Percentiles rank a stretch among this genome's conserved stretches.
Conservation (phyloP, 1,140 invertebrate genomes). For the Lordiphosa stackelbergi region DNA sequence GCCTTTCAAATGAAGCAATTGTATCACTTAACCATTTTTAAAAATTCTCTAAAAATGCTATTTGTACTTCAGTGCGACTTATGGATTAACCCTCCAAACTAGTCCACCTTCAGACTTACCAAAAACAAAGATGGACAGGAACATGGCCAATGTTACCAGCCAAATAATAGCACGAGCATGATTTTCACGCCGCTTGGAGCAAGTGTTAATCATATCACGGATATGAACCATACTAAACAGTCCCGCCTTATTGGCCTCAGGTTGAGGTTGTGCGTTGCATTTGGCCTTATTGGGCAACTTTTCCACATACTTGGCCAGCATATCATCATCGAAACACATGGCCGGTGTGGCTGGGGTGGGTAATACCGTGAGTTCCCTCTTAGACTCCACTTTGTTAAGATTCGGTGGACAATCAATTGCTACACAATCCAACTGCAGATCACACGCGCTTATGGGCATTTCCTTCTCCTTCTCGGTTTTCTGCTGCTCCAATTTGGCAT, state of each 20-base stretch:
- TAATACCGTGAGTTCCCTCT: constrained; percentile 13
- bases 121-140: constrained; percentile 79
- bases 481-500: constrained; percentile 20
- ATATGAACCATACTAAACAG: constrained; percentile 80
- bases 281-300: constrained; percentile 45
- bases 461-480: constrained; percentile 15
- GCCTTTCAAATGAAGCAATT: too few relatives aligned
- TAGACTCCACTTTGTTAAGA: constrained; percentile 16
- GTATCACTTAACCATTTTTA: too few relatives aligned
- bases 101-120: constrained; percentile 43
- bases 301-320: constrained; percentile 61
- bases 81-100: too few relatives aligned
- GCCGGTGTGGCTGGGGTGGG: constrained; percentile 53
- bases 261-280: constrained; percentile 10
- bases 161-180: constrained; percentile 81
- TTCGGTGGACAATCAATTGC: constrained; percentile 54
- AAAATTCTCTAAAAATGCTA: too few relatives aligned
- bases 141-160: constrained; percentile 80
- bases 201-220: constrained; percentile 80
- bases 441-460: constrained; percentile 41
- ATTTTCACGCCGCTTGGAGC: constrained; percentile 80
- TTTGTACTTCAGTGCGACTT: too few relatives aligned
- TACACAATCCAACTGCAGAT: constrained; percentile 46
- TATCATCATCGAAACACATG: constrained; percentile 59
- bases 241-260: constrained; percentile 56